Conservation (phyloP, 2,888 invertebrate species). For the Drosophila barbarae region DNA sequence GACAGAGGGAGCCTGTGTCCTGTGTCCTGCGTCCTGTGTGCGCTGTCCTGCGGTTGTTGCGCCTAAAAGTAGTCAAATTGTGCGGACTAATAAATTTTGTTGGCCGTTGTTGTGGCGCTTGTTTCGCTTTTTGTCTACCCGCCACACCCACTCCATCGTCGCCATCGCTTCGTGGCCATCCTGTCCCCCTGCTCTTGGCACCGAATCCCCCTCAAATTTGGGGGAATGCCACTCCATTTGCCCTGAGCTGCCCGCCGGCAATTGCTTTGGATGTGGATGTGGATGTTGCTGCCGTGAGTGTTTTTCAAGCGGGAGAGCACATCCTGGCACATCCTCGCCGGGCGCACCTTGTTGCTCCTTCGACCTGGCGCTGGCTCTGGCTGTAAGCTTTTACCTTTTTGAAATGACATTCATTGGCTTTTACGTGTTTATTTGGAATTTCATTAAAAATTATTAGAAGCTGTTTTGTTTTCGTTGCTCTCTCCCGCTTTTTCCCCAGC, state of each 20-base stretch:
- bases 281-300: slow-evolving; percentile 27
- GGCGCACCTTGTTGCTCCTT: slow-evolving; percentile 62
- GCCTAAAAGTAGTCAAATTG: slow-evolving; percentile 74
- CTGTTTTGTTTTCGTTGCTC: slow-evolving; percentile 64
- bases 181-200: neutral
- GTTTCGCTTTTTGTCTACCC: slow-evolving; percentile 50
- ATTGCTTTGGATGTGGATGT: slow-evolving; percentile 41
- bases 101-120: slow-evolving; percentile 69
- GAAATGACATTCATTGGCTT: slow-evolving; percentile 73
- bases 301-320: slow-evolving; percentile 69
- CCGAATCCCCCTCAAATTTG: slow-evolving; percentile 28
- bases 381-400: slow-evolving; percentile 74
- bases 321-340: slow-evolving; percentile 40
- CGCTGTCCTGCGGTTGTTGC: slow-evolving; percentile 71
- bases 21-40: slow-evolving; percentile 36
- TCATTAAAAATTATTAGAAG: slow-evolving; percentile 75
- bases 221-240: slow-evolving; percentile 67
- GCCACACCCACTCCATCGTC: slow-evolving; percentile 22
- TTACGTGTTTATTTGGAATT: slow-evolving; percentile 76
- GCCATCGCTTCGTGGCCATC: slow-evolving; percentile 1
- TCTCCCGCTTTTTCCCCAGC: slow-evolving; percentile 4
- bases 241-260: slow-evolving; percentile 68
- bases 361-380: slow-evolving; percentile 26
- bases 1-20: slow-evolving; percentile 50
- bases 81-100: slow-evolving; percentile 74